A percentile compares a stretch with the other conserved stretches of the same genome.
These are phyloP conservation scores for Lissonota sp. DNA, from an alignment of 2,888 invertebrate species.

Conservation along the genomic window DNA sequence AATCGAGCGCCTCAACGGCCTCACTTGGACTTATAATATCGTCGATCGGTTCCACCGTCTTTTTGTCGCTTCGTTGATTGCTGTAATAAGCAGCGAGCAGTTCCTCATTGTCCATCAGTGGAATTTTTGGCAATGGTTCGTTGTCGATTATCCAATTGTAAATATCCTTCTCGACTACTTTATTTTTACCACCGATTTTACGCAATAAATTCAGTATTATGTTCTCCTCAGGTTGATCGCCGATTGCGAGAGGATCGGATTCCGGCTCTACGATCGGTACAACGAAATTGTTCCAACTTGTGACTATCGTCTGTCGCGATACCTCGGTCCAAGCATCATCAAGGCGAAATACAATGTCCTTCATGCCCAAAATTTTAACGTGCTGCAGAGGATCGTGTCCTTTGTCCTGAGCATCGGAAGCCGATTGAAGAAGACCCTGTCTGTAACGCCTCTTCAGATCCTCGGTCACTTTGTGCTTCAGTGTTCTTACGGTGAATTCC, in stretches of 20 bases:
- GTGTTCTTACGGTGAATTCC: neutral
- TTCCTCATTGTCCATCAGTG: too few relatives aligned
- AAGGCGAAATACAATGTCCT: slow-evolving; percentile 19
- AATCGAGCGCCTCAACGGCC: slow-evolving; percentile 15
- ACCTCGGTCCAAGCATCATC: slow-evolving; percentile 21
- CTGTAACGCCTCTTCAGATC: slow-evolving; percentile 15
- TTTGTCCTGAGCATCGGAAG: slow-evolving; percentile 15
- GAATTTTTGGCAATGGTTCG: neutral
- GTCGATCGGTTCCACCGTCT: neutral
- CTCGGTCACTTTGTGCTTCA: slow-evolving; percentile 6
- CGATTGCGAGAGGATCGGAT: slow-evolving; percentile 1
- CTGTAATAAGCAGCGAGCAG: too few relatives aligned
- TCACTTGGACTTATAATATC: neutral
- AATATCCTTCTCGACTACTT: neutral
- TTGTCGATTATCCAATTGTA: slow-evolving; percentile 2
- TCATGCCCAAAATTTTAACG: slow-evolving; percentile 17
- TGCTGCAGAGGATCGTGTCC: slow-evolving; percentile 11
- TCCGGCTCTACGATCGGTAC: neutral
- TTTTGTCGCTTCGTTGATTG: neutral
- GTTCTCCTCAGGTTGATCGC: slow-evolving; percentile 7
- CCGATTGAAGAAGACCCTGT: neutral
- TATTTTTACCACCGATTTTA: neutral
- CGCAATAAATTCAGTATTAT: slow-evolving; percentile 1
- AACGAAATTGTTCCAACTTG: slow-evolving; percentile 1
- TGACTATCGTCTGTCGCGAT: neutral